These are phyloP conservation scores for Agrochola litura DNA, from an alignment of 2,888 invertebrate species.

Conservation along the genomic window DNA sequence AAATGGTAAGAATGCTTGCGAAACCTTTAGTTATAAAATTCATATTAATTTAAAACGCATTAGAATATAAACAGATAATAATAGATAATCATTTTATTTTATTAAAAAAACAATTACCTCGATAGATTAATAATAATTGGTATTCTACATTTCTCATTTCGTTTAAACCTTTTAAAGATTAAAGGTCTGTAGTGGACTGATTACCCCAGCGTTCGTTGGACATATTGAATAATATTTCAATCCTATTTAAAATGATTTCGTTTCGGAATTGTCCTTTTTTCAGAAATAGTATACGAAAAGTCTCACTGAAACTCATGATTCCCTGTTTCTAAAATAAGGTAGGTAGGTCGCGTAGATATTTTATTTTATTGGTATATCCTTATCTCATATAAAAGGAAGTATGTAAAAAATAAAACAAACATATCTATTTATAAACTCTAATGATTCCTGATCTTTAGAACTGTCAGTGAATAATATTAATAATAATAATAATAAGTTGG, in stretches of 20 bases:
- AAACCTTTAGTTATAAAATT: background rate
- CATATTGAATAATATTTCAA: too few relatives aligned
- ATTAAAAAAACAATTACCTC: background rate
- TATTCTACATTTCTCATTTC: background rate
- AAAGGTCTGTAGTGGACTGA: background rate
- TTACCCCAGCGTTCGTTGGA: too few relatives aligned
- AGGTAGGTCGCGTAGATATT: background rate
- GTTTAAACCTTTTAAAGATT: background rate
- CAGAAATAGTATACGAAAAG: too few relatives aligned
- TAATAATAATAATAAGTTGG: too few relatives aligned
- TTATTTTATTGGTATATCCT: background rate
- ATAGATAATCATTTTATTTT: background rate
- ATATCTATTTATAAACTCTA: constrained; percentile 17
- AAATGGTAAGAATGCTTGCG: background rate
- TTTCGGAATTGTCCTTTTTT: background rate
- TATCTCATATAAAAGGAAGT: background rate
- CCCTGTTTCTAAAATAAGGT: background rate
- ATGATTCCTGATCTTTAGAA: constrained; percentile 48
- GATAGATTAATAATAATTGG: too few relatives aligned
- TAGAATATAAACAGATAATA: background rate
- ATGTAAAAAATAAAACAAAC: constrained; percentile 19
- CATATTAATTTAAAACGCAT: constrained; percentile 5
- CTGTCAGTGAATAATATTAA: constrained; percentile 41
- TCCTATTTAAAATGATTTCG: background rate
- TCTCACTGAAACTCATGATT: background rate